Evolutionary conservation across 2,113 vertebrate genomes (phyloP), one percentile per base, ranked within the genome.

Genomic region (Aleadryas rufinucha): DNA sequence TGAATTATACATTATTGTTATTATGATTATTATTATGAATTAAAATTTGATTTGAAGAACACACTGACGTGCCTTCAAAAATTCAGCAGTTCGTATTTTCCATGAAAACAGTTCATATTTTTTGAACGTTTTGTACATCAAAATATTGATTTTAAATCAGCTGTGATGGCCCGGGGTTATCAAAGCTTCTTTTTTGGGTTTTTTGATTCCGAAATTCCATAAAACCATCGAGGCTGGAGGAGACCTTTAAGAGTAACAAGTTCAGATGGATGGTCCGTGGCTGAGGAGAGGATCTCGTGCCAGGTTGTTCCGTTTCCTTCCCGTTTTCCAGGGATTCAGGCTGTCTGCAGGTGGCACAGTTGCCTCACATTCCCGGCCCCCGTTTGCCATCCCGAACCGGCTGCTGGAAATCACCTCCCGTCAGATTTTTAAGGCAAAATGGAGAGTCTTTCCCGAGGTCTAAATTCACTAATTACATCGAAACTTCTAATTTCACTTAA

Each of bases 291-390:
- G 10, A 1, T 28, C 3, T 0, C 30, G 1, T 1, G 9, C 10
- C 31, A 0, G 10, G 18, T 39, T 6, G 23, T 3, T 4, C 31
- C 4, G 0, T 31, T 21, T 11, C 16, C 22, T 18, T 53, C 13
- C 49, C 10, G 0, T 65, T 75, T 59, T 6, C 57, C 78, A 33
- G 35, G 26, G 22, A 44, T 35, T 4, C 39, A 4, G 27, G 18
- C 69, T 23, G 84, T 15, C 97, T 95, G 89, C 70, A 96, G 96
- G 69, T 74, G 97, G 93, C 96, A 84, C 33, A 37, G 4, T 68
- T 50, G 72, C 18, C 27, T 53, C 79, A 15, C 13, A 3, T 33
- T 82, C 45, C 2, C 2, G 0, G 24, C 27, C n/a, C 0, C 18
- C 2, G 1, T 27, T 23, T 10, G 20, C 31, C 45, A 3, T 31